phyloP scores from a whole-genome alignment of 2,797 vertebrate genomes.

The Perdix hodgsoniae region DNA sequence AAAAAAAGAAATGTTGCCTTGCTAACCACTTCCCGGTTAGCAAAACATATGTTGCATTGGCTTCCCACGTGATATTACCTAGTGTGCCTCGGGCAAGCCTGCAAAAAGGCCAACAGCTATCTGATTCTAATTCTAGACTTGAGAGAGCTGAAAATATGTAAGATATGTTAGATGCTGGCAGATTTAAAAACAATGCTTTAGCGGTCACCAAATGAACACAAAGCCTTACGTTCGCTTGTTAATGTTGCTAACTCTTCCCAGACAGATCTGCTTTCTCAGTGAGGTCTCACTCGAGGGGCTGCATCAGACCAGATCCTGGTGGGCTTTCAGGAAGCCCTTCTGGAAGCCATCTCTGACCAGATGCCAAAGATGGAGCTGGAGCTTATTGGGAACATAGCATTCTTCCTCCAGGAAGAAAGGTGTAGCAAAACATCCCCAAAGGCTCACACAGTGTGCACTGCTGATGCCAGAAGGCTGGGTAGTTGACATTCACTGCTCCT shows the following conservation, averaged over 20 bases:
- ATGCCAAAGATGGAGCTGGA: rapidly evolving
- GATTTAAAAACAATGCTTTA: constrained; percentile 66
- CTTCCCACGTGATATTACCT: constrained; percentile 45
- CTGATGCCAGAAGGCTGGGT: background rate
- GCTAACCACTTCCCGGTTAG: constrained; percentile 51
- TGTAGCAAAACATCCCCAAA: rapidly evolving
- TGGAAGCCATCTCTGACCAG: background rate
- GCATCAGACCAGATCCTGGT: background rate
- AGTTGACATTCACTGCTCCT: background rate
- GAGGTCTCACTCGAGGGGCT: background rate
- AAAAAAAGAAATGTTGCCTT: constrained; percentile 47
- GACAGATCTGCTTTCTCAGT: background rate
- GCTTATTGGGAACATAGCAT: background rate
- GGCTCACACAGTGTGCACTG: background rate
- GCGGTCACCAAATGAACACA: constrained; percentile 36
- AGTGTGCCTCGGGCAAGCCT: constrained; percentile 66
- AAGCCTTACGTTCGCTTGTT: background rate
- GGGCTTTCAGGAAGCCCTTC: background rate
- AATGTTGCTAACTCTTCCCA: rapidly evolving
- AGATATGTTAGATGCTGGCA: constrained; percentile 12
- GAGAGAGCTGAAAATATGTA: constrained; percentile 53
- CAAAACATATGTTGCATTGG: constrained; percentile 59
- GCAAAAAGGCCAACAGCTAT: constrained; percentile 64
- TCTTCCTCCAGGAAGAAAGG: background rate
- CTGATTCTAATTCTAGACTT: constrained; percentile 72